Evolutionary conservation across 2,113 vertebrate genomes (phyloP), one percentile per base, ranked within the genome.

Genomic region (Callionymus lyra): DNA sequence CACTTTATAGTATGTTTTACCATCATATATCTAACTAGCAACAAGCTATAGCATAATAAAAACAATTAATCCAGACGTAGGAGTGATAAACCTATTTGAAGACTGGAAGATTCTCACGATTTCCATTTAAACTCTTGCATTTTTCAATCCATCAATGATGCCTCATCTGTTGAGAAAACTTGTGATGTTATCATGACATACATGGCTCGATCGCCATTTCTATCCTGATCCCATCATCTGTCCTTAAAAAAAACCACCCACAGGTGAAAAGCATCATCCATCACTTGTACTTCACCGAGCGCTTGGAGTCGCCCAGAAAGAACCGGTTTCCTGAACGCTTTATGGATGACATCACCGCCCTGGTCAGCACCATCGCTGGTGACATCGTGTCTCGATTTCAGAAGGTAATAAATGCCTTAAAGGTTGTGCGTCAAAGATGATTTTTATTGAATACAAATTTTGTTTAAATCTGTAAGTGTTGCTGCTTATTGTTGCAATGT

Each of bases 241-340:
- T 47, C 35, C 16, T 16, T 49, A 44, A 8, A 3, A 35, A 41
- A 35, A 17, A 41, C 2, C 31, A 35, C 48, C 52, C 41, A 34
- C 57, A 99, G 95, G 94, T 97, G 47, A 99, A 99, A 77, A 99
- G 95, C 74, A 97, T 99, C 75, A 94, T 95, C 56, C 94, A 99
- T 66, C 93, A 99, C 81, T 84, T 99, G 62, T 97, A 95, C 75
- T 97, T 98, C 64, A 86, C 89, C 42, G 93, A 98, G 32, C 95
- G 97, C 56, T 84, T 99, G n/a, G 93, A 94, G 47, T 90, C 88
- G 0, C 79, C 87, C 1, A 86, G 95, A 67, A 97, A 94, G 81
- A 90, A 87, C 80, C 91, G 95, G 41, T 98, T 99, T 59, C 95
- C 95, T 1, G 95, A 99, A 71, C 92, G 94, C 41, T 99, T 99